Conservation (phyloP, 2,888 invertebrate species). For the Eupelmus urozonus region DNA sequence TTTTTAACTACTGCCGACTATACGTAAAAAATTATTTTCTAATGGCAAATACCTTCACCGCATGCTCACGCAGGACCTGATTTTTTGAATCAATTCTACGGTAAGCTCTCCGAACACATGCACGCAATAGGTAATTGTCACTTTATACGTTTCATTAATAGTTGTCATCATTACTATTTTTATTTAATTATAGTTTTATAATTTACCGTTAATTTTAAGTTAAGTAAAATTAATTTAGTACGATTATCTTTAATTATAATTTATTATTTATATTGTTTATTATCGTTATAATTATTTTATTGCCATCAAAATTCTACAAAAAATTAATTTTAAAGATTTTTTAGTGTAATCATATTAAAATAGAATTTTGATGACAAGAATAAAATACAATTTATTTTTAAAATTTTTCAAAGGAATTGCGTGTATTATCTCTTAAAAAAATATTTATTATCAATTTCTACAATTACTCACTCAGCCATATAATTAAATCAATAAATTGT, state of each 20-base stretch:
- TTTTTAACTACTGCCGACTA: slow-evolving; percentile 21
- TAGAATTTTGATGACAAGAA: too few relatives aligned
- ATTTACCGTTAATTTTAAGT: background rate
- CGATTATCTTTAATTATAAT: background rate
- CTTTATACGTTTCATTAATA: slow-evolving; percentile 62
- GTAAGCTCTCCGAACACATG: slow-evolving; percentile 77
- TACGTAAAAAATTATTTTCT: slow-evolving; percentile 60
- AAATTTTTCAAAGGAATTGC: too few relatives aligned
- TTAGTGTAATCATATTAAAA: too few relatives aligned
- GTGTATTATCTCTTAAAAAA: background rate
- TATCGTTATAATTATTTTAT: background rate
- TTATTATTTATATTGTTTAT: background rate
- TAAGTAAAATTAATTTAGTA: background rate
- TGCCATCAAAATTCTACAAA: background rate
- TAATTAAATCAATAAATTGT: too few relatives aligned
- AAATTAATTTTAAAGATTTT: too few relatives aligned
- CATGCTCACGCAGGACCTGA: slow-evolving; percentile 76
- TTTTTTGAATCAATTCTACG: slow-evolving; percentile 75
- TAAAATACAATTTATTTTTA: too few relatives aligned
- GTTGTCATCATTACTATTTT: slow-evolving; percentile 11
- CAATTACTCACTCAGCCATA: too few relatives aligned
- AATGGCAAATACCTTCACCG: slow-evolving; percentile 70
- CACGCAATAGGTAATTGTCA: slow-evolving; percentile 77
- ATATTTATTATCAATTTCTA: too few relatives aligned
- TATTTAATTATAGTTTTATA: slow-evolving; percentile 26